phyloP scores from a whole-genome alignment of 2,888 invertebrate species.

The Ditylenchus weischeri region DNA sequence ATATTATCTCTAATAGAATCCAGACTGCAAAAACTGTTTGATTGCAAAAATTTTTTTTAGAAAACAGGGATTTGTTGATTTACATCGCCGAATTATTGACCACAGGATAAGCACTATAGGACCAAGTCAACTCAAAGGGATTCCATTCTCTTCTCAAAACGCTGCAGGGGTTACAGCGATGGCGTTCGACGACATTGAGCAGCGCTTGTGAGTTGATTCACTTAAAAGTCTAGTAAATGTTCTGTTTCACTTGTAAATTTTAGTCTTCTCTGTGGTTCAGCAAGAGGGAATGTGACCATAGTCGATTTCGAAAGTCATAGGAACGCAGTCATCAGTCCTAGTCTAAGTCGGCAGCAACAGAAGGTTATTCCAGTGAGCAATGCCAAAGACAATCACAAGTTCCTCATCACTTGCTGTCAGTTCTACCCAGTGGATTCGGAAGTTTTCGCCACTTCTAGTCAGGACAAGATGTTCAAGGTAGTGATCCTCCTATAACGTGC shows the following conservation, averaged over 20 bases:
- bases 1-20: too few species aligned
- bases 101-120: slow-evolving; percentile 13
- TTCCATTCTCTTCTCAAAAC: slow-evolving; percentile 16
- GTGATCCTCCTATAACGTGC: background rate
- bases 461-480: slow-evolving; percentile 27
- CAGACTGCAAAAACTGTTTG: too few species aligned
- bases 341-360: background rate
- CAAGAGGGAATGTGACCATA: slow-evolving; percentile 27
- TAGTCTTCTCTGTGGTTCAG: slow-evolving; percentile 29
- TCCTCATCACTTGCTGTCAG: slow-evolving; percentile 24
- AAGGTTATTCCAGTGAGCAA: background rate
- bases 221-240: background rate
- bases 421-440: slow-evolving; percentile 34
- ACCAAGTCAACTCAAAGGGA: slow-evolving; percentile 14
- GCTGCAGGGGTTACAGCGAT: slow-evolving; percentile 26
- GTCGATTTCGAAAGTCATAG: slow-evolving; percentile 24
- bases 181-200: slow-evolving; percentile 28
- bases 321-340: background rate
- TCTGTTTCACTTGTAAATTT: slow-evolving; percentile 11
- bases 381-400: slow-evolving; percentile 18
- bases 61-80: background rate
- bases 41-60: too few species aligned
- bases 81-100: slow-evolving; percentile 17
- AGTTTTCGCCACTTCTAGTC: slow-evolving; percentile 28
- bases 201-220: slow-evolving; percentile 26